A percentile compares a stretch with the other conserved stretches of the same genome.
These are phyloP conservation scores for Natrix natrix DNA, from an alignment of 2,797 vertebrate genomes.

Conservation along the genomic window DNA sequence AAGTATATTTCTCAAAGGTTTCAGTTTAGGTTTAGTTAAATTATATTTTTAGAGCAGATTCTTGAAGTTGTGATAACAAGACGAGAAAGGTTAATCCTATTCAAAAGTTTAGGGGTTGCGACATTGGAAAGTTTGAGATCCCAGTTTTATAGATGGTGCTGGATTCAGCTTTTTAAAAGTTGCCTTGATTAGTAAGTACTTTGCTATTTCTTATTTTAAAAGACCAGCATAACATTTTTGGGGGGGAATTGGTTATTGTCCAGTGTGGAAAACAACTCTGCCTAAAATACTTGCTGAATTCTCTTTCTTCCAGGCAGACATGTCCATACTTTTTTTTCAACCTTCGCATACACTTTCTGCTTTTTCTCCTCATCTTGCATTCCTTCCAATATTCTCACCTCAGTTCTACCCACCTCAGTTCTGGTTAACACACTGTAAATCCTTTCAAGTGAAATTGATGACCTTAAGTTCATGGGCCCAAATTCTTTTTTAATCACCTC, in stretches of 20 bases:
- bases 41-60: not conserved
- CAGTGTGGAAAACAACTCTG: not conserved
- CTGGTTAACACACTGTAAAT: not conserved
- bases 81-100: not conserved
- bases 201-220: not conserved
- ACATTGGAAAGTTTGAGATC: not conserved
- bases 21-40: not conserved
- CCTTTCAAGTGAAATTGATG: not conserved
- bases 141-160: not conserved
- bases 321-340: not conserved
- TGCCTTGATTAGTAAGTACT: not conserved
- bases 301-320: not conserved
- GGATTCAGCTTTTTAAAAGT: not conserved
- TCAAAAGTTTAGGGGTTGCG: not conserved
- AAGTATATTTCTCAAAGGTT: not conserved
- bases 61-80: not conserved
- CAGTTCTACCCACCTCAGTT: not conserved
- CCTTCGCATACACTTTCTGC: not conserved
- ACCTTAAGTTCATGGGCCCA: constrained; percentile 3
- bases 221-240: not conserved
- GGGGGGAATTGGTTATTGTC: not conserved
- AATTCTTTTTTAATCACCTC: constrained; percentile 38
- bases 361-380: not conserved
- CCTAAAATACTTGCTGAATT: not conserved
- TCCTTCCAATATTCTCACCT: not conserved